These are phyloP conservation scores for Betta splendens DNA, from an alignment of 2,797 vertebrate genomes.

Conservation along the genomic window DNA sequence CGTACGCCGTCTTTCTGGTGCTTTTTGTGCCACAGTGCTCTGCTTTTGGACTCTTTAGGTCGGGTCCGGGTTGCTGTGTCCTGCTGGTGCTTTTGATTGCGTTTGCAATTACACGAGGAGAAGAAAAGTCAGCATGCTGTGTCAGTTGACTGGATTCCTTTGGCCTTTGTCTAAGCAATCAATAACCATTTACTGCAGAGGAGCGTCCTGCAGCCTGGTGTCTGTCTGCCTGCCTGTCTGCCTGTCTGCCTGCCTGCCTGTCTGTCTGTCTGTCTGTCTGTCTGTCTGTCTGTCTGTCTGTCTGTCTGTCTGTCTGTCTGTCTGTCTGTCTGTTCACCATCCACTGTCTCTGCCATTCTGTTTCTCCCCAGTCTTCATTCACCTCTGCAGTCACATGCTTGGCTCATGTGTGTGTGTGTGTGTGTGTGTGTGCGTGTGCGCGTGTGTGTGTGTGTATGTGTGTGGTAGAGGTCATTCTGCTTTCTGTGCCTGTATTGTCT, in stretches of 20 bases:
- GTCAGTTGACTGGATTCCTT: conserved; percentile 51
- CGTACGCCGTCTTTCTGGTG: background rate
- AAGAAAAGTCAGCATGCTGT: conserved; percentile 45
- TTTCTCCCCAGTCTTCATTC: conserved; percentile 25
- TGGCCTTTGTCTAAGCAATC: conserved; percentile 63
- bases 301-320: no score
- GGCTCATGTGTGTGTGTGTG: no score
- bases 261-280: conserved; percentile 31
- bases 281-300: no score
- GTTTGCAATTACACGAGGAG: conserved; percentile 31
- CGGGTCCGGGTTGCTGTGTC: background rate
- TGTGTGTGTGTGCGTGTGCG: conserved; percentile 18
- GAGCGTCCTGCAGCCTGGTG: conserved; percentile 54
- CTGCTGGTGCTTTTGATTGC: conserved; percentile 20
- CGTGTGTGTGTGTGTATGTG: conserved; percentile 17
- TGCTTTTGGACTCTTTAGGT: background rate
- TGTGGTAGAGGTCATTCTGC: conserved; percentile 66
- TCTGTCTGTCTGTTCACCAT: no score
- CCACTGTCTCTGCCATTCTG: no score
- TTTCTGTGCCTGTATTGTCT: conserved; percentile 55
- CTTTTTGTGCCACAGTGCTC: background rate
- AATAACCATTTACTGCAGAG: conserved; percentile 76
- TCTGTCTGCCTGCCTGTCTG: conserved; percentile 51
- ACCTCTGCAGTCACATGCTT: conserved; percentile 59
- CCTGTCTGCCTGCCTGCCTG: no score